These are phyloP conservation scores for Phylloscopus trochiloides DNA, from an alignment of 2,113 vertebrate species.

Conservation along the genomic window DNA sequence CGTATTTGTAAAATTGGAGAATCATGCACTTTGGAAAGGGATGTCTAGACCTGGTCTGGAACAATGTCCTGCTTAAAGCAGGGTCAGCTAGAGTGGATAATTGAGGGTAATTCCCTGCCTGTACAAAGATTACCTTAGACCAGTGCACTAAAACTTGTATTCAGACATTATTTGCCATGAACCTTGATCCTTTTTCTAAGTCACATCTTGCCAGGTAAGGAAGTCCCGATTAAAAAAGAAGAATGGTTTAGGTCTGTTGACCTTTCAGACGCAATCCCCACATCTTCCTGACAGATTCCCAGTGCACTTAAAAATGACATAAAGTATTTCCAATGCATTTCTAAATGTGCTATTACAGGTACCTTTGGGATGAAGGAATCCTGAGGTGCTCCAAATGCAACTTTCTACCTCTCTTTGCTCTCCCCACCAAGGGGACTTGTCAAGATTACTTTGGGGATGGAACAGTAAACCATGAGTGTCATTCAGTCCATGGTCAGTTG, in stretches of 20 bases:
- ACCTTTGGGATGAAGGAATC: not conserved
- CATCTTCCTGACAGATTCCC: not conserved
- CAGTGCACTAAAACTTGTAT: not conserved
- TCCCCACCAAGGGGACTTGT: not conserved
- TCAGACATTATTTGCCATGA: not conserved
- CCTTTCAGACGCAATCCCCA: not conserved
- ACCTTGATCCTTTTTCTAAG: not conserved
- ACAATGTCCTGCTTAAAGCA: not conserved
- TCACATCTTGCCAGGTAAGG: not conserved
- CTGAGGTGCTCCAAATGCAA: not conserved
- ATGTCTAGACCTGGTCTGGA: not conserved
- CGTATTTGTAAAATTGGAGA: not conserved
- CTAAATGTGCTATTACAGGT: not conserved
- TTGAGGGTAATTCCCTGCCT: not conserved
- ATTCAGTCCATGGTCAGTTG: not conserved
- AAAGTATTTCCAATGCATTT: not conserved
- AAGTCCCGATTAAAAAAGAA: not conserved
- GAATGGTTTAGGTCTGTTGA: not conserved
- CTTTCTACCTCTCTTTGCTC: not conserved
- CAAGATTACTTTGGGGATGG: not conserved
- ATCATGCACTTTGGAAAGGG: not conserved
- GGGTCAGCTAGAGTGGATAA: not conserved
- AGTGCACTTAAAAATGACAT: not conserved
- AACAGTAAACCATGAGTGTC: not conserved
- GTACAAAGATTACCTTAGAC: not conserved